Evolutionary conservation across 23 tunicate species (phyloP).

Genomic region (Styela plicata): DNA sequence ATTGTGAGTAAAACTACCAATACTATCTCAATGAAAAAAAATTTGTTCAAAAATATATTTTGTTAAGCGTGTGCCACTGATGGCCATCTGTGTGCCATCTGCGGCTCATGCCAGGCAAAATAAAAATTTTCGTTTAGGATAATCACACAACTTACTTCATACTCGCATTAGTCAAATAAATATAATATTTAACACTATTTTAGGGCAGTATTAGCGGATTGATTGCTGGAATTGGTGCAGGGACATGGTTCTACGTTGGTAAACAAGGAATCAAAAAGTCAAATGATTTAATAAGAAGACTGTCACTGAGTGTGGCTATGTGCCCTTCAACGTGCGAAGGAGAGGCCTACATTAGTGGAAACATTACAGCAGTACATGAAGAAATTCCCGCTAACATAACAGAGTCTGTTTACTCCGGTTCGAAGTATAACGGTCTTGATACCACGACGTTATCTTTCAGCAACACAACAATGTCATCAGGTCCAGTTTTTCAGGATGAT

Average conservation of each 20-base stretch:
- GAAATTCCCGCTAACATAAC: not conserved
- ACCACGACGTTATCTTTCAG: not conserved
- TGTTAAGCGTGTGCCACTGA: too few species aligned
- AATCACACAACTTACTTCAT: not conserved
- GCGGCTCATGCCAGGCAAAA: too few species aligned
- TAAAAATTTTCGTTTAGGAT: not conserved
- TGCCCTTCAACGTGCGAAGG: not conserved
- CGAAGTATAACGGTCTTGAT: too few species aligned
- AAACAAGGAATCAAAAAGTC: conserved; percentile 27
- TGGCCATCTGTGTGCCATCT: too few species aligned
- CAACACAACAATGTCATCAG: not conserved
- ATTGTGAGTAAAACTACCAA: conserved; percentile 56
- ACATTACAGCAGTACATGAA: not conserved
- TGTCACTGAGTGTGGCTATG: conserved; percentile 2
- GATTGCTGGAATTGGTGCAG: conserved; percentile 15
- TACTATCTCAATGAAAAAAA: too few species aligned
- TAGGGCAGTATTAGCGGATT: conserved; percentile 49
- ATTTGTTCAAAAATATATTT: too few species aligned
- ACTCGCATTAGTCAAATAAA: too few species aligned
- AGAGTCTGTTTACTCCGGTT: not conserved
- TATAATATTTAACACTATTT: too few species aligned
- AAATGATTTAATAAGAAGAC: not conserved
- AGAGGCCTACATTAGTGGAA: not conserved
- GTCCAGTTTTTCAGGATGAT: not conserved
- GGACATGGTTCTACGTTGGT: conserved; percentile 43